Evolutionary conservation across 2,113 vertebrate genomes (phyloP).

Genomic region (Alouatta palliata): DNA sequence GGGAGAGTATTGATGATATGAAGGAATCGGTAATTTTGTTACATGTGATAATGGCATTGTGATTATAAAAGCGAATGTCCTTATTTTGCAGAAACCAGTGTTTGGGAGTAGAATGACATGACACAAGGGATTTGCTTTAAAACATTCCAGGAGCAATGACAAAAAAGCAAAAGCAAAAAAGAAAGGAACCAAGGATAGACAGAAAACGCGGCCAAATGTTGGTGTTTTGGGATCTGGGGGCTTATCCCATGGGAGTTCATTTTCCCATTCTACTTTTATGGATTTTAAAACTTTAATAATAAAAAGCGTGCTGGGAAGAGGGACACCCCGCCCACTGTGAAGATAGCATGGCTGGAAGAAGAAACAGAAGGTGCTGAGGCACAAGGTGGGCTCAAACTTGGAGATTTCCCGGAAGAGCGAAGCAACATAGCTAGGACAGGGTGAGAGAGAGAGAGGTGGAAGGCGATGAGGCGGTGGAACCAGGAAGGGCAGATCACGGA

Average conservation of each 20-base stretch:
- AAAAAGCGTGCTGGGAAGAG: too few relatives aligned
- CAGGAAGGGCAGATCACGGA: background rate
- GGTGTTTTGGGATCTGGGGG: background rate
- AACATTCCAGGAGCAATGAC: background rate
- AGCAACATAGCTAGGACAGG: background rate
- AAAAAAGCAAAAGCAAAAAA: background rate
- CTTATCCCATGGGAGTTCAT: background rate
- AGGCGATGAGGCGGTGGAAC: fast-evolving
- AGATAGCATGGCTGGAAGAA: background rate
- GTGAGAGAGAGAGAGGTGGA: too few relatives aligned
- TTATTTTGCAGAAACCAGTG: background rate
- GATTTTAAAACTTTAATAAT: background rate
- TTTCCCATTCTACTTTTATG: background rate
- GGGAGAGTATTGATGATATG: background rate
- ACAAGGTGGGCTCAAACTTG: background rate
- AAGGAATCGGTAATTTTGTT: background rate
- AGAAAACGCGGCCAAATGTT: background rate
- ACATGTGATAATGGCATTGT: background rate
- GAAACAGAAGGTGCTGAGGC: background rate
- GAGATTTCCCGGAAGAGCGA: background rate
- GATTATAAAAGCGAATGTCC: background rate
- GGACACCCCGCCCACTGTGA: background rate
- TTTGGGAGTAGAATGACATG: background rate
- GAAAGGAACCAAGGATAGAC: background rate
- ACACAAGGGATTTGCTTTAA: slow-evolving; percentile 10